phyloP scores from a whole-genome alignment of 2,888 invertebrate species.

The Aethes cnicana region DNA sequence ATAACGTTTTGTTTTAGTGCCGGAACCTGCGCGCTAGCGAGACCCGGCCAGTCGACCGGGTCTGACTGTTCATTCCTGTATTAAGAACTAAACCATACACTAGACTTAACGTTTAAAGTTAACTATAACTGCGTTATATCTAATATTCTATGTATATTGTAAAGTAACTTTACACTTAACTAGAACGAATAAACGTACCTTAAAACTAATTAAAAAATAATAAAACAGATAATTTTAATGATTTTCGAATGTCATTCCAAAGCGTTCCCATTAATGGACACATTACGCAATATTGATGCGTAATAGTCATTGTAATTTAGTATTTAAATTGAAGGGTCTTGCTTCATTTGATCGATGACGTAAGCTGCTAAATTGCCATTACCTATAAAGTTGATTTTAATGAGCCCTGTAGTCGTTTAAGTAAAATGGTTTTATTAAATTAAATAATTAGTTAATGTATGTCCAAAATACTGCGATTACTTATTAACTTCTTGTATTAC shows the following conservation, averaged over 20 bases:
- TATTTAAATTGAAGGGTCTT: no score
- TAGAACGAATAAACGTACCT: constrained; percentile 22
- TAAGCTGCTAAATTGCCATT: no score
- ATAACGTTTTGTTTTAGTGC: constrained; percentile 1
- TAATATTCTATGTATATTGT: no score
- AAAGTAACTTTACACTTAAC: constrained; percentile 24
- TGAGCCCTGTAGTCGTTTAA: no score
- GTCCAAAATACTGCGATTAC: no score
- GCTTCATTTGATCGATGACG: no score
- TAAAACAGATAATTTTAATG: constrained; percentile 20
- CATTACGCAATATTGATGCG: constrained; percentile 11
- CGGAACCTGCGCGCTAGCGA: constrained; percentile 22
- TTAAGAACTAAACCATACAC: constrained; percentile 3
- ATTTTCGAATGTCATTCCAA: constrained; percentile 14
- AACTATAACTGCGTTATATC: constrained; percentile 9
- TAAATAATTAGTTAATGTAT: no score
- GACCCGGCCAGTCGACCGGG: constrained; percentile 18
- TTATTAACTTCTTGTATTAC: no score
- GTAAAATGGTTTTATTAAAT: no score
- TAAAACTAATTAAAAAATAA: constrained; percentile 19
- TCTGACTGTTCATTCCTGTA: constrained; percentile 27
- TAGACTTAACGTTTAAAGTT: constrained; percentile 23
- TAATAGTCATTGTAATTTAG: not conserved
- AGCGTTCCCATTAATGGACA: constrained; percentile 6
- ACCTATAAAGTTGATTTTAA: no score